A percentile compares a stretch with the other conserved stretches of the same genome.
phyloP scores from a whole-genome alignment of 2,888 invertebrate species.

The Drosophila diplacantha region DNA sequence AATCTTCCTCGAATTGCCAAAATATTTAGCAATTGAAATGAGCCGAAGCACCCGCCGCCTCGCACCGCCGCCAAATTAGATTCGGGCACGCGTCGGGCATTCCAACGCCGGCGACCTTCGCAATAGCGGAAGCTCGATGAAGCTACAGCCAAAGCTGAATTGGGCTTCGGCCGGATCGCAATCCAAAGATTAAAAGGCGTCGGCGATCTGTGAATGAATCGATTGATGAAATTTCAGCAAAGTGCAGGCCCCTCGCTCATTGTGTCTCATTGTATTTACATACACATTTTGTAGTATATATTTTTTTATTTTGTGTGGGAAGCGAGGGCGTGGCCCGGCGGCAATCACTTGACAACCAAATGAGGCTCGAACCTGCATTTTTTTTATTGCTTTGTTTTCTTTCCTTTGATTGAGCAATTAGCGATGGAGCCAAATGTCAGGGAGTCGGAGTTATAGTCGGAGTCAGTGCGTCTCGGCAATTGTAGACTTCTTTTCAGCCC shows the following conservation, averaged over 20 bases:
- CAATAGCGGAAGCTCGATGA: conserved; percentile 55
- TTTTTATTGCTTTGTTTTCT: conserved; percentile 20
- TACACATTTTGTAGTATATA: not conserved
- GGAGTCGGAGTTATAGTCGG: conserved; percentile 7
- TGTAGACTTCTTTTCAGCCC: conserved; percentile 28
- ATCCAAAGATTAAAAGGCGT: conserved; percentile 22
- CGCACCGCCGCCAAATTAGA: conserved; percentile 25
- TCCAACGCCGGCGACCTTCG: conserved; percentile 40
- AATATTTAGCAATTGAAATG: conserved; percentile 48
- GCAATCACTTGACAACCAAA: conserved; percentile 22
- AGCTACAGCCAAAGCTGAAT: conserved; percentile 25
- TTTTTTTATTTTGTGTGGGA: conserved; percentile 1
- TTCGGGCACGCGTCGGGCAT: conserved; percentile 56
- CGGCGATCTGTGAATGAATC: conserved; percentile 59
- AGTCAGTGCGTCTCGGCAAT: conserved; percentile 35
- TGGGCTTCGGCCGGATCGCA: conserved; percentile 38
- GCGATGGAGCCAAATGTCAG: conserved; percentile 51
- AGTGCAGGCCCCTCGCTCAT: conserved; percentile 18
- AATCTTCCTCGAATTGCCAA: conserved; percentile 36
- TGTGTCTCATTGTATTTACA: not conserved
- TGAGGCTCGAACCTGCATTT: conserved; percentile 12
- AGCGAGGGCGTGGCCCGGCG: conserved; percentile 20
- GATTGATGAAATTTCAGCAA: conserved; percentile 25
- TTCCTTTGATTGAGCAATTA: conserved; percentile 49
- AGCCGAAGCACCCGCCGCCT: conserved; percentile 10